Evolutionary conservation across 1,140 invertebrate genomes (phyloP).

Genomic region (Eriosoma lanigerum): DNA sequence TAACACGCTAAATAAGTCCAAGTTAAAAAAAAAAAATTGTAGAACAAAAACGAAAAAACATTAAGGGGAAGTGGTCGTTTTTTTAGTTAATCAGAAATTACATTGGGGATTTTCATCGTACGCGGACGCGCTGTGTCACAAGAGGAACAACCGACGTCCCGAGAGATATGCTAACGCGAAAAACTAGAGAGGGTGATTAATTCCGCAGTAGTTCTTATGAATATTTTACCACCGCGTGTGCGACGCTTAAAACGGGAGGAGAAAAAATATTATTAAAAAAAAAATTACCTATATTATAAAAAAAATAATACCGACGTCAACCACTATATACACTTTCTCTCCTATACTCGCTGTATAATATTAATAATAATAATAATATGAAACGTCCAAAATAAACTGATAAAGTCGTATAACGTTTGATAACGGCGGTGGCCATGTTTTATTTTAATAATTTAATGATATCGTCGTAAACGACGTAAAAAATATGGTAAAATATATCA

Average conservation of each 20-base stretch:
- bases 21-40: slow-evolving; percentile 45
- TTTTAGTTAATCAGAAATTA: slow-evolving; percentile 51
- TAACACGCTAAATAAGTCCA: slow-evolving; percentile 10
- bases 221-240: slow-evolving; percentile 28
- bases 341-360: background rate
- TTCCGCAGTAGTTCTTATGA: slow-evolving; percentile 33
- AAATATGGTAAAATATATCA: too few relatives aligned
- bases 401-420: too few relatives aligned
- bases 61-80: slow-evolving; percentile 37
- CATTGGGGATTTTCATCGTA: slow-evolving; percentile 40
- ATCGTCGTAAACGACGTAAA: too few relatives aligned
- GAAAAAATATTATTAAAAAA: slow-evolving; percentile 24
- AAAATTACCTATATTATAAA: slow-evolving; percentile 11
- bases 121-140: slow-evolving; percentile 18
- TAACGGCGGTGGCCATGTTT: too few relatives aligned
- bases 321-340: background rate
- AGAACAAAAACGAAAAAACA: slow-evolving; percentile 9
- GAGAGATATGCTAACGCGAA: slow-evolving; percentile 49
- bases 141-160: slow-evolving; percentile 44
- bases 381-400: too few relatives aligned
- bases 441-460: too few relatives aligned
- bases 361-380: background rate
- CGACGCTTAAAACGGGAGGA: background rate
- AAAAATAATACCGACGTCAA: background rate
- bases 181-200: slow-evolving; percentile 49